Evolutionary conservation across 2,797 vertebrate genomes (phyloP), one percentile per base, ranked within the genome.

Genomic region (Lophotriccus pileatus): DNA sequence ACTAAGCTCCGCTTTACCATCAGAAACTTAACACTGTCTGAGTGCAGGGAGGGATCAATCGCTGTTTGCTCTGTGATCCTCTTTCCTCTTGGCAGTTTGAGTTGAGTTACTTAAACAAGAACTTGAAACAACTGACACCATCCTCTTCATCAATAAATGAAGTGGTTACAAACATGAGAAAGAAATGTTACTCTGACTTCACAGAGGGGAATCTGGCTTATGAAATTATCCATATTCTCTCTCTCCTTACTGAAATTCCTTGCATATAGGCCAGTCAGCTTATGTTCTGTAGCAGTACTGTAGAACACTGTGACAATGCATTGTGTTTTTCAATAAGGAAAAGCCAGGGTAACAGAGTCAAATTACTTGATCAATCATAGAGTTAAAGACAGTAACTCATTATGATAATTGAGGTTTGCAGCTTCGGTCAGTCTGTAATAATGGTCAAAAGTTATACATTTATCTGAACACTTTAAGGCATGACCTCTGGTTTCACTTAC

Each of bases 61-160:
- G 3, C 89, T 88, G 87, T 59, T 86, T 82, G 30, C 80, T 62
- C 9, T 60, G 3, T 86, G 77, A 90, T 96, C 89, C 59, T 39
- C 8, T 94, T 94, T 93, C 93, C 70, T 86, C 73, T 72, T 91
- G 63, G 69, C 94, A 79, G 59, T 91, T 72, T 66, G 85, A 94
- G 75, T 36, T 75, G 46, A 94, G 89, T 94, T 90, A 82, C 89
- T 94, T 89, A 91, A 77, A 68, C 86, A 83, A 66, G 85, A 96
- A 90, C 34, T 86, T 90, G 89, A 96, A 91, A 87, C 19, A 0
- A 21, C 63, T 80, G 74, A 89, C 80, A 79, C 56, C 4, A 1
- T 44, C 41, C 44, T 79, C 85, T 87, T 94, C 83, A 90, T 94
- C 83, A 90, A 91, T 95, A 91, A 93, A 92, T 94, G 80, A 96